A percentile compares a stretch with the other conserved stretches of the same genome.
Evolutionary conservation across 2,797 vertebrate species (phyloP).

Genomic region (Sebastes dallii): DNA sequence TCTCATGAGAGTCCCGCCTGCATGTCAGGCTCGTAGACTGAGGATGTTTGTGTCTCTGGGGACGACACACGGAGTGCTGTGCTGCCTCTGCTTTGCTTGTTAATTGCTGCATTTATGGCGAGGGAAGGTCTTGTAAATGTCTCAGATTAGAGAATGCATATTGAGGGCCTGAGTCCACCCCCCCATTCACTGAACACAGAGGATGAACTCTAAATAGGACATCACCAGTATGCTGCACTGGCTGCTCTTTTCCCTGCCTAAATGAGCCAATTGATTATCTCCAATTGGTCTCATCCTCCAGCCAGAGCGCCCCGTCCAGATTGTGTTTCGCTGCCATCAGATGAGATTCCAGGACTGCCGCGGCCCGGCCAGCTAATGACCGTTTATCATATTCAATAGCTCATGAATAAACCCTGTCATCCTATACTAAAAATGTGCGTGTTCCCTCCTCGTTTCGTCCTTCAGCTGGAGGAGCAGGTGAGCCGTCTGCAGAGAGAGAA

Average conservation of each 20-base stretch:
- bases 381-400: slow-evolving; percentile 77
- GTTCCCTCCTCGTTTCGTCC: slow-evolving; percentile 21
- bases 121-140: slow-evolving; percentile 72
- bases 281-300: slow-evolving; percentile 75
- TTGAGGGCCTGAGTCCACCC: slow-evolving; percentile 41
- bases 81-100: slow-evolving; percentile 67
- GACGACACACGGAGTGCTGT: slow-evolving; percentile 55
- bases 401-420: slow-evolving; percentile 73
- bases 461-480: slow-evolving; percentile 95
- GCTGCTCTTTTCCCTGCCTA: slow-evolving; percentile 63
- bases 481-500: slow-evolving; percentile 96
- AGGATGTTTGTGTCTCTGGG: slow-evolving; percentile 73
- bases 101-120: slow-evolving; percentile 80
- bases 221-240: slow-evolving; percentile 66
- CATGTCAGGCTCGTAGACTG: slow-evolving; percentile 68
- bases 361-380: slow-evolving; percentile 65
- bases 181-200: slow-evolving; percentile 31
- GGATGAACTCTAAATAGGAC: slow-evolving; percentile 71
- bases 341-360: slow-evolving; percentile 68
- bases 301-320: slow-evolving; percentile 65
- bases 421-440: slow-evolving; percentile 35
- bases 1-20: slow-evolving; percentile 65
- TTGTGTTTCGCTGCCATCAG: slow-evolving; percentile 70
- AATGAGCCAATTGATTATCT: slow-evolving; percentile 82
- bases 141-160: slow-evolving; percentile 69